phyloP scores from a whole-genome alignment of 2,888 invertebrate species.

The Achlya flavicornis region DNA sequence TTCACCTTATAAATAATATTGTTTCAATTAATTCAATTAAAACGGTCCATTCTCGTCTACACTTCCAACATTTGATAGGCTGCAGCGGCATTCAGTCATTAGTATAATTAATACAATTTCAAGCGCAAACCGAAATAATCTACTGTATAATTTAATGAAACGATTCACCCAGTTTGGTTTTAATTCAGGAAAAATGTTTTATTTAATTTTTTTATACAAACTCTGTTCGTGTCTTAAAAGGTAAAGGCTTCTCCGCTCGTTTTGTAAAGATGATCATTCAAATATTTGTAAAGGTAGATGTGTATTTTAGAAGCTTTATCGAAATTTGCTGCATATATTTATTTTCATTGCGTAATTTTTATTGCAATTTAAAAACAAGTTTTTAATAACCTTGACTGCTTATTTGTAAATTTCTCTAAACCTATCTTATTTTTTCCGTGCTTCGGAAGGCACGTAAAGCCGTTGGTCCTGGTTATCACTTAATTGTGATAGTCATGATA shows the following conservation, averaged over 20 bases:
- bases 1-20: conserved; percentile 4
- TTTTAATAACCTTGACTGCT: no score
- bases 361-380: no score
- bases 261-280: not conserved
- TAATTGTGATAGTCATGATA: no score
- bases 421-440: no score
- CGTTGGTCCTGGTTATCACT: no score
- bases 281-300: not conserved
- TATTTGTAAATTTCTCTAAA: no score
- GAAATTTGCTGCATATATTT: not conserved
- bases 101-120: conserved; percentile 34
- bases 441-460: no score
- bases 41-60: not conserved
- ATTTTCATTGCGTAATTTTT: not conserved
- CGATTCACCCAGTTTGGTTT: not conserved
- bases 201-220: not conserved
- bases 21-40: conserved; percentile 7
- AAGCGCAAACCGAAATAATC: conserved; percentile 21
- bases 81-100: conserved; percentile 19
- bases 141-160: conserved; percentile 26
- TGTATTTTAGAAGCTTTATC: not conserved
- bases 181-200: not conserved
- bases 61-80: conserved; percentile 17
- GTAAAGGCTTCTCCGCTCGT: not conserved
- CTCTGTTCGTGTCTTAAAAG: not conserved